A percentile compares a stretch with the other conserved stretches of the same genome.
Evolutionary conservation across 2,113 vertebrate genomes (phyloP).

Genomic region (Tachysurus fulvidraco): DNA sequence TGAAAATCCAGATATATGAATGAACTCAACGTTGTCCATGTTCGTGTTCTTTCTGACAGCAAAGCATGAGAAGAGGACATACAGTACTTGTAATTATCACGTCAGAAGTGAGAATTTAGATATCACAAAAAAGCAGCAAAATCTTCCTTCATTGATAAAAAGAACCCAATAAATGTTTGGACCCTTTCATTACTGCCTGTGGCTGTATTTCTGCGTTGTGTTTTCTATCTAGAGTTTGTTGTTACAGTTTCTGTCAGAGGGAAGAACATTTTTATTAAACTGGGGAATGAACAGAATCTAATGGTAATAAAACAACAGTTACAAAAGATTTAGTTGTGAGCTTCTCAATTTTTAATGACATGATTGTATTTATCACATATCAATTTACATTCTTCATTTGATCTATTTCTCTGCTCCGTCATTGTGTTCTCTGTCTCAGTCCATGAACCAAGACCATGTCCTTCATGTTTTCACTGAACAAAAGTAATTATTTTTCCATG

Average conservation of each 20-base stretch:
- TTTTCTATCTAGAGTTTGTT: background rate
- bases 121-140: background rate
- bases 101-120: no score
- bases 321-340: background rate
- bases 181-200: background rate
- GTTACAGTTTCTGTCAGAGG: background rate
- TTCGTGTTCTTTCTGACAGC: no score
- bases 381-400: background rate
- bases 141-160: no score
- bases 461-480: background rate
- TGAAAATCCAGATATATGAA: no score
- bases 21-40: no score
- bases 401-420: background rate
- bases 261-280: background rate
- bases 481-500: background rate
- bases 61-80: no score
- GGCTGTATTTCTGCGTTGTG: background rate
- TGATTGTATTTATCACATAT: background rate
- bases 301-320: background rate
- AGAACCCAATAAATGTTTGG: background rate
- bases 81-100: no score
- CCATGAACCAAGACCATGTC: background rate
- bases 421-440: background rate
- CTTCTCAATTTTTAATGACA: background rate
- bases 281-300: background rate